Evolutionary conservation across 2,113 vertebrate species (phyloP).

Genomic region (Cepphus grylle): DNA sequence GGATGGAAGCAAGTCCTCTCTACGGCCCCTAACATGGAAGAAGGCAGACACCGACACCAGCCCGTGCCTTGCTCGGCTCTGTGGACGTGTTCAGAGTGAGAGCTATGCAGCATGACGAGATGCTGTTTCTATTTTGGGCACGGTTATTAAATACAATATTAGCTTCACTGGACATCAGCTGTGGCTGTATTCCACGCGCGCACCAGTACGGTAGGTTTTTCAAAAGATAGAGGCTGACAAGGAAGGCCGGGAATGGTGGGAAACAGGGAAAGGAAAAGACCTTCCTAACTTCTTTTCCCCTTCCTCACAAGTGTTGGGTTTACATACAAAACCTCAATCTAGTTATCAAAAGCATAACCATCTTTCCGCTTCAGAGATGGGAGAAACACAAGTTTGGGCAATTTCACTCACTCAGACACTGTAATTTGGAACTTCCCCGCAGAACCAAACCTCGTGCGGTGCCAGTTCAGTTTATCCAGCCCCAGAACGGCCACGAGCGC

Average conservation of each 20-base stretch:
- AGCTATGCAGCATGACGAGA: background rate
- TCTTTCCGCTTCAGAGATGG: background rate
- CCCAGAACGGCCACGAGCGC: accelerated
- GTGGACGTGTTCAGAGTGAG: background rate
- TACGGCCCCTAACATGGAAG: accelerated
- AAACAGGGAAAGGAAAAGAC: background rate
- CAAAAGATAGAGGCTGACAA: background rate
- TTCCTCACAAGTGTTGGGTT: background rate
- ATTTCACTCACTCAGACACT: background rate
- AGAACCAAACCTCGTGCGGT: background rate
- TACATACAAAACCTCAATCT: background rate
- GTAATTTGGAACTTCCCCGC: background rate
- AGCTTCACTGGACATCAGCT: background rate
- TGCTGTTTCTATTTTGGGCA: background rate
- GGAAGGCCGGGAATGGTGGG: background rate
- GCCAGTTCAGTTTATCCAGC: background rate
- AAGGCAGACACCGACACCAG: background rate
- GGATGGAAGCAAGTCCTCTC: background rate
- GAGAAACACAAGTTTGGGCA: background rate
- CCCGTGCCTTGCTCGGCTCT: background rate
- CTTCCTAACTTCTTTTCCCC: background rate
- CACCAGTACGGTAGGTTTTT: background rate
- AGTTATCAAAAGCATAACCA: background rate
- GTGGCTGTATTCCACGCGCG: background rate
- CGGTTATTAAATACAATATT: background rate